phyloP scores from a whole-genome alignment of 2,797 vertebrate genomes.

The Hoplostethus atlanticus region DNA sequence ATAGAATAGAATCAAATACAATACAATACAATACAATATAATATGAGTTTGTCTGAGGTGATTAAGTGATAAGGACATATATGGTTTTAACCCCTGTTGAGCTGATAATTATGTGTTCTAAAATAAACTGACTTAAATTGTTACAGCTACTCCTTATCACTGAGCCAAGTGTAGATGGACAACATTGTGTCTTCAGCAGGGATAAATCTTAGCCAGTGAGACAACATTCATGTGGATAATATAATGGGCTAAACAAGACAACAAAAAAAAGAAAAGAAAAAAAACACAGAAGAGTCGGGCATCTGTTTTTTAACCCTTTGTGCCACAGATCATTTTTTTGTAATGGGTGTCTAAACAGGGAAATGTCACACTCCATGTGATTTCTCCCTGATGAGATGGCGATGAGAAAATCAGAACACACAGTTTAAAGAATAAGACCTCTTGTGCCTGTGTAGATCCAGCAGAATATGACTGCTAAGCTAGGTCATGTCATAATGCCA shows the following conservation, averaged over 20 bases:
- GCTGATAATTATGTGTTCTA: neutral
- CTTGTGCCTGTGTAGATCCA: neutral
- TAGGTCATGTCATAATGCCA: slow-evolving; percentile 31
- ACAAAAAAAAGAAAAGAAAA: neutral
- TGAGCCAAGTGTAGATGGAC: slow-evolving; percentile 28
- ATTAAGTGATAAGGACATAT: neutral
- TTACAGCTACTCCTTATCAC: slow-evolving; percentile 14
- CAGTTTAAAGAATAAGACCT: slow-evolving; percentile 3
- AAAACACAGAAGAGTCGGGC: slow-evolving; percentile 8
- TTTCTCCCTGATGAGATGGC: slow-evolving; percentile 21
- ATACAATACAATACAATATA: neutral
- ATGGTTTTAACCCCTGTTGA: neutral
- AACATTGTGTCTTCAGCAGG: slow-evolving; percentile 34
- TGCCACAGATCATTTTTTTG: slow-evolving; percentile 33
- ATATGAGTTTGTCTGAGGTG: neutral
- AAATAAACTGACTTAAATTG: neutral
- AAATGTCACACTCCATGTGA: neutral
- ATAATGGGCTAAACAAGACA: no score
- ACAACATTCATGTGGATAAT: neutral
- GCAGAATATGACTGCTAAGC: slow-evolving; percentile 6
- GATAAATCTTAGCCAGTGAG: slow-evolving; percentile 30
- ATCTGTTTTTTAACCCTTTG: slow-evolving; percentile 28
- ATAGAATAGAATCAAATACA: slow-evolving; percentile 31
- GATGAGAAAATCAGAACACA: neutral
- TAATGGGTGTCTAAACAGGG: slow-evolving; percentile 24